Percentiles rank a stretch among this genome's conserved stretches.
Conservation (phyloP, 2,797 vertebrate species). For the Alauda arvensis region DNA sequence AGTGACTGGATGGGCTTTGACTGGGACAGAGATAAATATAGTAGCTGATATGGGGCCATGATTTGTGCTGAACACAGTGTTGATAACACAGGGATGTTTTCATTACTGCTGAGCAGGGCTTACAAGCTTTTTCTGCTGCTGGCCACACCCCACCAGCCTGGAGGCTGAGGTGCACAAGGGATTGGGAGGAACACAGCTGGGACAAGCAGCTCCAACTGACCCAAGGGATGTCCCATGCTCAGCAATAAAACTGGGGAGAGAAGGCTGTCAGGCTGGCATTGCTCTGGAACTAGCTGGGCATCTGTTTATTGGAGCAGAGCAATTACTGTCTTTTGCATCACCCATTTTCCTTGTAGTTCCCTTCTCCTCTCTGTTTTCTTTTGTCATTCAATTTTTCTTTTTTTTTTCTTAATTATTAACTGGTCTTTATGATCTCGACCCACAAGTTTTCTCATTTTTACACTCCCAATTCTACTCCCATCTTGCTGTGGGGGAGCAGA, state of each 20-base stretch:
- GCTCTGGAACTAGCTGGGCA: background rate
- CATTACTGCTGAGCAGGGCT: background rate
- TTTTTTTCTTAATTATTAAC: too few species aligned
- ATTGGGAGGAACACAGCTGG: background rate
- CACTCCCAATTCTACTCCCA: background rate
- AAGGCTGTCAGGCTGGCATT: accelerated
- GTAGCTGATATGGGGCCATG: background rate
- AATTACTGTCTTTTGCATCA: background rate
- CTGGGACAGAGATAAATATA: background rate
- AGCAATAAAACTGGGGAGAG: background rate
- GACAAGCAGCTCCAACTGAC: background rate
- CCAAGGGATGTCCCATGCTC: background rate
- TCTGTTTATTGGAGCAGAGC: accelerated
- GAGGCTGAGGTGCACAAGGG: background rate
- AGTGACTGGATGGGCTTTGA: background rate
- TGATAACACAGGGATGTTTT: background rate
- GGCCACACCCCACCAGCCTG: accelerated
- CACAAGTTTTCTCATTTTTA: background rate
- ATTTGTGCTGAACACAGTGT: background rate
- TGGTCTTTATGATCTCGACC: background rate
- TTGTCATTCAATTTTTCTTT: background rate
- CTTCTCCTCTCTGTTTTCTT: accelerated
- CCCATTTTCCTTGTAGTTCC: background rate
- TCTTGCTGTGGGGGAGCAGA: background rate
- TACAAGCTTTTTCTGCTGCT: background rate